Evolutionary conservation across 1,140 invertebrate genomes (phyloP).

Genomic region (Holotrichia oblita): DNA sequence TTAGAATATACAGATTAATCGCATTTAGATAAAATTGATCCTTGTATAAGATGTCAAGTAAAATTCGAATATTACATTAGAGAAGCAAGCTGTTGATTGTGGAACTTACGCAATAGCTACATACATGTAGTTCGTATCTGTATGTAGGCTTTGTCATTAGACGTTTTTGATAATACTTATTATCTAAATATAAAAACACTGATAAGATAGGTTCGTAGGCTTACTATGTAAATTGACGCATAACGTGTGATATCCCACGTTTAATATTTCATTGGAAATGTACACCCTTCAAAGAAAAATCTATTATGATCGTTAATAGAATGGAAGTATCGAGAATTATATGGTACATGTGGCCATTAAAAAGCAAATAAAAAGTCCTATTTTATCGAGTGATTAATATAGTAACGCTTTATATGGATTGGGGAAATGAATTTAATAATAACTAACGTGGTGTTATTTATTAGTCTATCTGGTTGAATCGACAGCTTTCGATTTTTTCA

Average conservation of each 20-base stretch:
- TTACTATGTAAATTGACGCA: not conserved
- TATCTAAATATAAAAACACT: not conserved
- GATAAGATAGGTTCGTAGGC: not conserved
- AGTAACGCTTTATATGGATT: not conserved
- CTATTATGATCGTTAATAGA: not conserved
- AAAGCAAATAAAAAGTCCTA: not conserved
- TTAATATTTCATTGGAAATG: not conserved
- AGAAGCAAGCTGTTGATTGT: no score
- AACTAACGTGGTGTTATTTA: not conserved
- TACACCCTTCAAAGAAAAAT: not conserved
- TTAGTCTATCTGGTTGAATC: not conserved
- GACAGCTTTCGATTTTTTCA: not conserved
- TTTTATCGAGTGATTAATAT: not conserved
- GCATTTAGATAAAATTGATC: no score
- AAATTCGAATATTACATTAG: no score
- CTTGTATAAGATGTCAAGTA: no score
- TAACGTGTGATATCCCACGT: not conserved
- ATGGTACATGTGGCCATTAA: not conserved
- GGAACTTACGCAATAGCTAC: no score
- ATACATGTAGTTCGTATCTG: no score
- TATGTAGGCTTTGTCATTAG: no score
- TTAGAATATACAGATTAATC: no score
- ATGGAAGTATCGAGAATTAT: not conserved
- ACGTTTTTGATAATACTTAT: not conserved
- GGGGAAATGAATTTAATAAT: conserved; percentile 13